Conservation (phyloP, 2,888 invertebrate genomes). For the Papilio demoleus region DNA sequence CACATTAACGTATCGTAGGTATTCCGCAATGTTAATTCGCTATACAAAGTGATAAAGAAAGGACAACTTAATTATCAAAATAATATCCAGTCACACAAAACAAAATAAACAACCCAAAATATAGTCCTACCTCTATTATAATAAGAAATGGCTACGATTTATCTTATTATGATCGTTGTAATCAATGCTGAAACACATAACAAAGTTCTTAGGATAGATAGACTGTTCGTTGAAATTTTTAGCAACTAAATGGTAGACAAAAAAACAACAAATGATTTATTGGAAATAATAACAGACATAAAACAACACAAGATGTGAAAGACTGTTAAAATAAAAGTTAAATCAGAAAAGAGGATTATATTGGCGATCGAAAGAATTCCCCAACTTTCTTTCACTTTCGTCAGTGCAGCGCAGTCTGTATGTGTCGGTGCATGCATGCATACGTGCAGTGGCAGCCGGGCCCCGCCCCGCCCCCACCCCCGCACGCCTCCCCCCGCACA, state of each 20-base stretch:
- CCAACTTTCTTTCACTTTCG: constrained; percentile 79
- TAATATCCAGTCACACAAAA: background rate
- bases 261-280: too few relatives aligned
- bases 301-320: background rate
- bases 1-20: constrained; percentile 33
- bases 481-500: constrained; percentile 50
- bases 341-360: background rate
- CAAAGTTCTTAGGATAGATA: background rate
- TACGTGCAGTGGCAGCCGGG: constrained; percentile 54
- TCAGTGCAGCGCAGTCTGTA: constrained; percentile 53
- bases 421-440: constrained; percentile 62
- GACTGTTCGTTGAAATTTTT: background rate
- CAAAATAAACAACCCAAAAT: background rate
- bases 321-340: background rate
- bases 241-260: too few relatives aligned
- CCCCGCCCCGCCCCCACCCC: constrained; percentile 49
- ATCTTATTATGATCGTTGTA: too few relatives aligned
- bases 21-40: constrained; percentile 30
- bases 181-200: too few relatives aligned
- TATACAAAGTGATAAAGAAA: constrained; percentile 7
- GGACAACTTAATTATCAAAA: constrained; percentile 13
- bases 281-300: background rate
- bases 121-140: background rate
- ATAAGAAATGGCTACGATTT: too few relatives aligned
- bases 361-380: constrained; percentile 60